These are phyloP conservation scores for Berghia stephanieae DNA, from an alignment of 1,140 invertebrate species.

Conservation along the genomic window DNA sequence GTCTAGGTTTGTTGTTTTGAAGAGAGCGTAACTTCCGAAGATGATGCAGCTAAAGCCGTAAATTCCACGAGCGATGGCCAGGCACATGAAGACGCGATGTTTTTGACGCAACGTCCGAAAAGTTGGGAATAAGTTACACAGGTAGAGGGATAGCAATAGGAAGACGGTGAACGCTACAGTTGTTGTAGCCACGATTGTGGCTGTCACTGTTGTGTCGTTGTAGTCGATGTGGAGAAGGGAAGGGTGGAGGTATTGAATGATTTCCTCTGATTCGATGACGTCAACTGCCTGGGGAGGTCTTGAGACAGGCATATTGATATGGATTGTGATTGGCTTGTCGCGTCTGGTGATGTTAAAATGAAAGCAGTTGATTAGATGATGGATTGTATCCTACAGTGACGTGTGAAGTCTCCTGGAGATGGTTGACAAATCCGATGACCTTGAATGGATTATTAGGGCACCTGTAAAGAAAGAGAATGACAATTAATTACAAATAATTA, in stretches of 20 bases:
- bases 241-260: slow-evolving; percentile 49
- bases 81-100: slow-evolving; percentile 60
- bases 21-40: slow-evolving; percentile 51
- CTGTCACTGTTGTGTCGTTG: slow-evolving; percentile 28
- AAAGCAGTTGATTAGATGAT: too few species aligned
- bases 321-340: too few species aligned
- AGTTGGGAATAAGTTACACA: slow-evolving; percentile 34
- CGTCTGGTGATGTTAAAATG: too few species aligned
- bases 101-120: slow-evolving; percentile 51
- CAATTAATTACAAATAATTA: too few species aligned
- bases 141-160: slow-evolving; percentile 33
- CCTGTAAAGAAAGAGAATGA: too few species aligned
- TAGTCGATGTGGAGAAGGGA: slow-evolving; percentile 44
- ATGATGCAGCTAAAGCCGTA: slow-evolving; percentile 55
- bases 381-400: too few species aligned
- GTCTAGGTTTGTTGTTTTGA: slow-evolving; percentile 47
- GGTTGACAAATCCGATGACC: too few species aligned
- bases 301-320: too few species aligned
- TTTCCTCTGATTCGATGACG: slow-evolving; percentile 22
- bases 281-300: not conserved
- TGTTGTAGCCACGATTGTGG: slow-evolving; percentile 39
- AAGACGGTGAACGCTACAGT: slow-evolving; percentile 42
- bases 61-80: slow-evolving; percentile 53
- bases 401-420: too few species aligned
- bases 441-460: too few species aligned